Base-by-base conservation (phyloP, 2,888 invertebrate genomes). In the Drosophila ustulata region DNA sequence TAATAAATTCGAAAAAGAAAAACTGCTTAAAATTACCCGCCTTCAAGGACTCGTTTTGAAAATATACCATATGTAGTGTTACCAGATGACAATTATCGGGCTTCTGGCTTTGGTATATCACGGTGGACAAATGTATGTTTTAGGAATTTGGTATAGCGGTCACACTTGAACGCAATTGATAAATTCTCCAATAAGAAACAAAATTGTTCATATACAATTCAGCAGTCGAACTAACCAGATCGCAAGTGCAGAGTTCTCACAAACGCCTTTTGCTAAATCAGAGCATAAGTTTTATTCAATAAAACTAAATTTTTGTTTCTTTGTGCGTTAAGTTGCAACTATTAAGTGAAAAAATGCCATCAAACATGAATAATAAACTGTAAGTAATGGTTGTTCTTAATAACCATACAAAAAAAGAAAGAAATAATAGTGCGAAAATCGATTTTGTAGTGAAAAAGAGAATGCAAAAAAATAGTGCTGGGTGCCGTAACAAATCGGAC, bases 361-460 rank as follows among this genome's bases (percentile, higher is more conserved):
- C 92, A 86, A 91, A 86, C 82, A 92, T 92, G 92, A 92, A 92
- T 92, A 92, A 92, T 92, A 92, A 92, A 91, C 91, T 92, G 91
- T 92, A 92, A 92, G 91, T 92, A 92, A 79, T 86, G 81, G 88
- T 66, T 47, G 37, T 37, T 37, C n/a, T 46, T 78, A 72, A 64
- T 71, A 66, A 55, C 74, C 75, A 78, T 72, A 65, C 67, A 58
- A 46, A 70, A 25, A 82, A n/a, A 37, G 49, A 70, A 28, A 82
- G 37, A 37, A 37, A 11, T 37, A 70, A 82, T 55, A 76, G 78
- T 80, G 80, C 71, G 72, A 82, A 65, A 83, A 88, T 88, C 89
- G 90, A 90, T 91, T 90, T 89, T 90, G 89, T 88, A 90, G 91
- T 91, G 90, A 76, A 66, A 66, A 73, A 69, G 66, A 37, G 58